A percentile compares a stretch with the other conserved stretches of the same genome.
phyloP scores from a whole-genome alignment of 2,797 vertebrate species.

The Meda fulgida region DNA sequence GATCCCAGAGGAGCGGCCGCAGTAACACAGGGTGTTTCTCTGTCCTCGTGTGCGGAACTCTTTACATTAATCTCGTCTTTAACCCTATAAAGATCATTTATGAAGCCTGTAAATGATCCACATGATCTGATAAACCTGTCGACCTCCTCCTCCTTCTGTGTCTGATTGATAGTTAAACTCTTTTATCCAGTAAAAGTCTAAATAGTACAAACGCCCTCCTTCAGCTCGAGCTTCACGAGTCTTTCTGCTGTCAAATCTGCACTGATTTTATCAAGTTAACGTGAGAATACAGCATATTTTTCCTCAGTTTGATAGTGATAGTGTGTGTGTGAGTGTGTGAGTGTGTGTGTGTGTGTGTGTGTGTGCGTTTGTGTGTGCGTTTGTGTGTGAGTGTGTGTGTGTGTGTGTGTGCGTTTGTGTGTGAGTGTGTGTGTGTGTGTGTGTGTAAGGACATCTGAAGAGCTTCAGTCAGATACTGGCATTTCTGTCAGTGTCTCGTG shows the following conservation, averaged over 20 bases:
- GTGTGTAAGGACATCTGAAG: too few species aligned
- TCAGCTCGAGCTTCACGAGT: too few species aligned
- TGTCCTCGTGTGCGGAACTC: conserved; percentile 40
- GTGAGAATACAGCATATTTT: too few species aligned
- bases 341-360: too few species aligned
- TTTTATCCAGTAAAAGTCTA: background rate
- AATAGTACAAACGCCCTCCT: background rate
- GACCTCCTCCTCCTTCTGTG: background rate
- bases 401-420: too few species aligned
- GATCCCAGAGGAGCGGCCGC: conserved; percentile 77
- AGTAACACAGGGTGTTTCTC: conserved; percentile 67
- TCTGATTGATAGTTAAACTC: background rate
- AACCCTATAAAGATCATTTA: background rate
- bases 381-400: too few species aligned
- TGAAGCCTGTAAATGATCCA: background rate
- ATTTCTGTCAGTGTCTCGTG: too few species aligned
- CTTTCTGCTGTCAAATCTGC: background rate
- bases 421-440: too few species aligned
- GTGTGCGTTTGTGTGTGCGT: too few species aligned
- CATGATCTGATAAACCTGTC: background rate
- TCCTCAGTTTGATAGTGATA: too few species aligned
- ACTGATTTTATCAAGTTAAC: background rate
- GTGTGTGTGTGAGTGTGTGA: too few species aligned
- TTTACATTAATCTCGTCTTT: background rate
- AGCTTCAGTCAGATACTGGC: too few species aligned